These are phyloP conservation scores for Apis dorsata DNA, from an alignment of 1,140 invertebrate genomes.

Conservation along the genomic window DNA sequence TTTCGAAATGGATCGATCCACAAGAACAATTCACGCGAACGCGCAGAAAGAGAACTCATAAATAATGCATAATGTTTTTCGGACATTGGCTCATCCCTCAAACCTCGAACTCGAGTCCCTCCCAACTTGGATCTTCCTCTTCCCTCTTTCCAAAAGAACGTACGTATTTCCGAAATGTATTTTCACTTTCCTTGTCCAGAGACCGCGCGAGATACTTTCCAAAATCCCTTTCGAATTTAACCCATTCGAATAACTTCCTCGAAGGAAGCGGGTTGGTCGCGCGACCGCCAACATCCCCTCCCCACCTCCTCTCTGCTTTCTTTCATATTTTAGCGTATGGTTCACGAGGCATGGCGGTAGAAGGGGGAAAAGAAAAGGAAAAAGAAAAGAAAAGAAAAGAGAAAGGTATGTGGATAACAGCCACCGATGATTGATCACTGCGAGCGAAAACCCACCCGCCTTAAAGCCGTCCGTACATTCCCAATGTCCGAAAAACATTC, in stretches of 20 bases:
- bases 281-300: background rate
- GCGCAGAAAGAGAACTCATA: slow-evolving; percentile 67
- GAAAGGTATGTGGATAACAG: slow-evolving; percentile 42
- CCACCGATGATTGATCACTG: slow-evolving; percentile 60
- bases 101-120: slow-evolving; percentile 9
- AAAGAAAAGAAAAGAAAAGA: no score
- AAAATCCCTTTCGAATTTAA: slow-evolving; percentile 58
- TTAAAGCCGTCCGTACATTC: slow-evolving; percentile 48
- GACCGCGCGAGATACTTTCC: slow-evolving; percentile 29
- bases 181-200: slow-evolving; percentile 28
- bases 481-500: slow-evolving; percentile 79
- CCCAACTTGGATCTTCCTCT: slow-evolving; percentile 33
- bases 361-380: slow-evolving; percentile 33
- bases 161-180: background rate
- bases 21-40: slow-evolving; percentile 32
- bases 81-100: slow-evolving; percentile 71
- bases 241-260: slow-evolving; percentile 53
- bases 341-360: slow-evolving; percentile 79
- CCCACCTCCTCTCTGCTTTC: background rate
- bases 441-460: slow-evolving; percentile 53
- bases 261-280: background rate
- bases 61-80: slow-evolving; percentile 78
- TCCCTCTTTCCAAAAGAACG: background rate
- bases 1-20: slow-evolving; percentile 21
- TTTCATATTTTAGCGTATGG: slow-evolving; percentile 66